Evolutionary conservation across 2,113 vertebrate species (phyloP).

Genomic region (Marcusenius ussheri): DNA sequence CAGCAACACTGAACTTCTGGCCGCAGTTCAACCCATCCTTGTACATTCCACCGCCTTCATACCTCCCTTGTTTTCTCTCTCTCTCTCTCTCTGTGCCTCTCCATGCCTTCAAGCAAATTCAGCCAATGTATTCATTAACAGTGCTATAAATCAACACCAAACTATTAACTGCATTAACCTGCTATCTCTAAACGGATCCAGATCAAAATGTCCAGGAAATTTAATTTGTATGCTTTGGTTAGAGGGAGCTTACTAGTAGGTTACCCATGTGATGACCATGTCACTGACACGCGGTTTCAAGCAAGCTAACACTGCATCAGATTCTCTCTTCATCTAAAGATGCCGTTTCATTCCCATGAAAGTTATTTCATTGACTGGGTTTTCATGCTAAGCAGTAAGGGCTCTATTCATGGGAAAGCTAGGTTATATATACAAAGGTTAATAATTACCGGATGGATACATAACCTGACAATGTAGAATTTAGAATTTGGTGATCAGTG

Average conservation of each 20-base stretch:
- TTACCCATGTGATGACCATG: not conserved
- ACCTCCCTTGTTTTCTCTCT: not conserved
- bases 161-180: not conserved
- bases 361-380: not conserved
- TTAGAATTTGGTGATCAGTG: not conserved
- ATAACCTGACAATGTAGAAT: not conserved
- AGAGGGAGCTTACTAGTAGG: not conserved
- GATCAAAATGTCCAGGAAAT: not conserved
- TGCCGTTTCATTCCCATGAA: not conserved
- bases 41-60: slow-evolving; percentile 4
- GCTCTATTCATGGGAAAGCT: not conserved
- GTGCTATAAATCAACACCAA: not conserved
- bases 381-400: not conserved
- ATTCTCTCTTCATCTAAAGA: not conserved
- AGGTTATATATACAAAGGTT: not conserved
- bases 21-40: not conserved
- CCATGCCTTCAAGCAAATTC: not conserved
- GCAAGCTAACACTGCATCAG: not conserved
- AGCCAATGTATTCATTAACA: not conserved
- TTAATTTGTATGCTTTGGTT: not conserved
- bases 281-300: not conserved
- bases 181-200: not conserved
- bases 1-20: not conserved
- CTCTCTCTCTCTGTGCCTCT: not conserved
- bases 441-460: not conserved